A percentile compares a stretch with the other conserved stretches of the same genome.
Evolutionary conservation across 2,797 vertebrate species (phyloP).

Genomic region (Enoplosus armatus): DNA sequence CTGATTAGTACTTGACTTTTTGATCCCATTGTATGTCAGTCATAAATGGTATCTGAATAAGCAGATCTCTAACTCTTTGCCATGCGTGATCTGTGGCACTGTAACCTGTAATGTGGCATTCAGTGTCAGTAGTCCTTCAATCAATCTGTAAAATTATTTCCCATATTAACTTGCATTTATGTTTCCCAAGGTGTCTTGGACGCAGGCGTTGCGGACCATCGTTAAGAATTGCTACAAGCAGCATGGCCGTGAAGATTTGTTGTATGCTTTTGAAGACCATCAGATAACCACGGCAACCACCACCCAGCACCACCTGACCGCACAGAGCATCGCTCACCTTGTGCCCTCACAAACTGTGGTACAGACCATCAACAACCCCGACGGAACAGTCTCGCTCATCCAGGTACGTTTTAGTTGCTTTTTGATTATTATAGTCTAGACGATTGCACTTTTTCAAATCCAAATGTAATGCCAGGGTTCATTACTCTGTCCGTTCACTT

Average conservation of each 20-base stretch:
- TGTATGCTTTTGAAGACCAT: constrained; percentile 98
- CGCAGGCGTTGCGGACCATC: constrained; percentile 95
- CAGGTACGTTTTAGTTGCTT: constrained; percentile 83
- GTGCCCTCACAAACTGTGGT: constrained; percentile 98
- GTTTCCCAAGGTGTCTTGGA: constrained; percentile 94
- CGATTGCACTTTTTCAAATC: accelerated
- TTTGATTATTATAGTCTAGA: no score
- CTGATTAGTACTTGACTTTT: neutral
- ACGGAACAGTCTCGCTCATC: constrained; percentile 98
- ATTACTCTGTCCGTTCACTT: neutral
- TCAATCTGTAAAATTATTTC: neutral
- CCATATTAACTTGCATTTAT: neutral
- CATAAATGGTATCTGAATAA: neutral
- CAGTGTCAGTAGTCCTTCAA: neutral
- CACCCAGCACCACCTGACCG: constrained; percentile 86
- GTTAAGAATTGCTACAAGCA: constrained; percentile 99
- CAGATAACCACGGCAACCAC: constrained; percentile 81
- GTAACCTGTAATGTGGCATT: neutral
- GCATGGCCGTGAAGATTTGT: constrained; percentile 95
- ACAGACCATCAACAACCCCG: constrained; percentile 98
- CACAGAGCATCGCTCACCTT: constrained; percentile 95
- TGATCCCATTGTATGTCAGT: neutral
- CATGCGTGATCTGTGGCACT: neutral
- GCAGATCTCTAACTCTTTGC: neutral
- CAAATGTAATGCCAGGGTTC: neutral